Evolutionary conservation across 1,140 invertebrate genomes (phyloP).

Genomic region (Condylostylus longicornis): DNA sequence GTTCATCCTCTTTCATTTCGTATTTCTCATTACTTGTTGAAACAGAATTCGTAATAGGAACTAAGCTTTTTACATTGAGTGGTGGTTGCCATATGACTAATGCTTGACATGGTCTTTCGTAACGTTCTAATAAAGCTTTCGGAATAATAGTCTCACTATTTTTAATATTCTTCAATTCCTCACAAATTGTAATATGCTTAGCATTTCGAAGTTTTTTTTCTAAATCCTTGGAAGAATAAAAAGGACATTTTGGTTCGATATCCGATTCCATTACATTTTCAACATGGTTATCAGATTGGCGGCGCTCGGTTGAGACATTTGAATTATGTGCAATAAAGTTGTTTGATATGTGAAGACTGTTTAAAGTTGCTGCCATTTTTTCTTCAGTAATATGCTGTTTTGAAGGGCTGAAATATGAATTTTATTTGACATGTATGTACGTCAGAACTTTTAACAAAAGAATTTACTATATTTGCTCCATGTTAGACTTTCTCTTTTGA

Average conservation of each 20-base stretch:
- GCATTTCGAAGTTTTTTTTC: constrained; percentile 31
- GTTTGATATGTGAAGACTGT: constrained; percentile 44
- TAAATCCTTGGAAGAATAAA: constrained; percentile 7
- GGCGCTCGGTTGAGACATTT: constrained; percentile 4
- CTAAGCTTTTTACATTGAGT: constrained; percentile 34
- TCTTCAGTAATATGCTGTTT: constrained; percentile 60
- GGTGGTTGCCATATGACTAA: constrained; percentile 55
- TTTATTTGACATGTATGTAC: no score
- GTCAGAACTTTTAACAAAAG: no score
- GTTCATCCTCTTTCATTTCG: neutral
- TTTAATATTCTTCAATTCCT: constrained; percentile 47
- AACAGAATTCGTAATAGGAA: no score
- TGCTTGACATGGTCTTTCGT: constrained; percentile 52
- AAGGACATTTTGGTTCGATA: neutral
- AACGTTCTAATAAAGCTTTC: constrained; percentile 9
- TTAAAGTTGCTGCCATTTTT: constrained; percentile 56
- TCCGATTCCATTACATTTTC: constrained; percentile 12
- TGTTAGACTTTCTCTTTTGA: no score
- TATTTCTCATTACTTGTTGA: no score
- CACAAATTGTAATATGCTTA: constrained; percentile 40
- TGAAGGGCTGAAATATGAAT: no score
- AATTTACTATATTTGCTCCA: no score
- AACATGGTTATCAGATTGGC: constrained; percentile 10
- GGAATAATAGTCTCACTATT: constrained; percentile 33
- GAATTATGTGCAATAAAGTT: constrained; percentile 26